Evolutionary conservation across 92 coral and sea anemone genomes (phyloP).

Genomic region (Parazoanthus darwini): DNA sequence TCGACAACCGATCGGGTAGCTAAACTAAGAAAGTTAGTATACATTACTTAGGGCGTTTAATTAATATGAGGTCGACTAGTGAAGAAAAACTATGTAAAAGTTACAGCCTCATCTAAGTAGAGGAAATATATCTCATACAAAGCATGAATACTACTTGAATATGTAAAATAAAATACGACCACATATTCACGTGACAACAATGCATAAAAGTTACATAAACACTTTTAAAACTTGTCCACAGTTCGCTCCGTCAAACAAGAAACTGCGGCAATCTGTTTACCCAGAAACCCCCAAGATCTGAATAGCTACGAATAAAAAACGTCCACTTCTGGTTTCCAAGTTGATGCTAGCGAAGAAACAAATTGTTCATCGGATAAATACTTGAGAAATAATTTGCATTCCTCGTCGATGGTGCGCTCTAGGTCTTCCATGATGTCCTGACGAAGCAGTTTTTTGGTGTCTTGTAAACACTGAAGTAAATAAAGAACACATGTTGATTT

Average conservation of each 20-base stretch:
- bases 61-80: neutral
- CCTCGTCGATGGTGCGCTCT: constrained; percentile 65
- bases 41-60: neutral
- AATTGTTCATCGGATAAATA: constrained; percentile 78
- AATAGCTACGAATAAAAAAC: neutral
- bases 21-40: no score
- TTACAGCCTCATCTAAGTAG: neutral
- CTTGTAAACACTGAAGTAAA: constrained; percentile 77
- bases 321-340: constrained; percentile 33
- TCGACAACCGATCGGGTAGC: no score
- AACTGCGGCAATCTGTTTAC: neutral
- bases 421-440: constrained; percentile 68
- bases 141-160: neutral
- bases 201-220: neutral
- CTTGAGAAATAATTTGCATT: constrained; percentile 74
- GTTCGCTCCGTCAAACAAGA: neutral
- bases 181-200: neutral
- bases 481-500: neutral
- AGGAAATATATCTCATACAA: neutral
- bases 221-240: neutral
- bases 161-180: neutral
- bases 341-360: constrained; percentile 56
- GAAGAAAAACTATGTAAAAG: neutral
- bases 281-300: neutral
- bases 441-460: constrained; percentile 76